A percentile compares a stretch with the other conserved stretches of the same genome.
Conservation (phyloP, 2,888 invertebrate species). For the Rotaria magnacalcarata region DNA sequence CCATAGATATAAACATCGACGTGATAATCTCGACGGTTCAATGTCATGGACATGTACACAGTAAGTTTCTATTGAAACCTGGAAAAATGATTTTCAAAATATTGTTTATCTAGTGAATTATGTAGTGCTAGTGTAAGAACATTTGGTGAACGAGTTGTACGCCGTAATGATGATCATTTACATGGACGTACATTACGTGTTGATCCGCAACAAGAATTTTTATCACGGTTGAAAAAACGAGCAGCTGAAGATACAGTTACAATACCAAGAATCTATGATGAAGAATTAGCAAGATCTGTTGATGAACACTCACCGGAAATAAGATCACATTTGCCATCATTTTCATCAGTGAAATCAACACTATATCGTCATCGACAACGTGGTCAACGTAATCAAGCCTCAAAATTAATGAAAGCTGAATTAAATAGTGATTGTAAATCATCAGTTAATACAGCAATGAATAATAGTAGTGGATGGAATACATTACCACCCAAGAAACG, state of each 20-base stretch:
- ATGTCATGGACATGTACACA: conserved; percentile 34
- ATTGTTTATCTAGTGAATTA: neutral
- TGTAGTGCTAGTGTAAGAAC: conserved; percentile 33
- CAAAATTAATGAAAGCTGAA: neutral
- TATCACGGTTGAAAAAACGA: conserved; percentile 17
- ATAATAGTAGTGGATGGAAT: neutral
- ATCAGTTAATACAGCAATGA: neutral
- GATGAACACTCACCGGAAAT: conserved; percentile 11
- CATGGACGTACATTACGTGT: conserved; percentile 24
- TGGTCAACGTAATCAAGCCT: neutral
- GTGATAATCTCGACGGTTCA: conserved; percentile 9
- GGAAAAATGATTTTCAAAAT: too few species aligned
- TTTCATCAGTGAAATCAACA: conserved; percentile 31
- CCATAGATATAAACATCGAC: conserved; percentile 26
- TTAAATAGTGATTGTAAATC: neutral
- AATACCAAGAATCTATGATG: conserved; percentile 30
- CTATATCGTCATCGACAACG: conserved; percentile 33
- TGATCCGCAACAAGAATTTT: conserved; percentile 27
- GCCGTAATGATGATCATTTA: conserved; percentile 36
- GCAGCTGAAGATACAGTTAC: conserved; percentile 28
- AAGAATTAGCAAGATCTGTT: conserved; percentile 11
- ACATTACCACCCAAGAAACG: neutral
- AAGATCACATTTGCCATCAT: conserved; percentile 12
- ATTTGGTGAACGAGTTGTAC: conserved; percentile 2
- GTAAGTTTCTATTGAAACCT: neutral